These are phyloP conservation scores for Peromyscus aztecus DNA, from an alignment of 2,797 vertebrate species.

Conservation along the genomic window DNA sequence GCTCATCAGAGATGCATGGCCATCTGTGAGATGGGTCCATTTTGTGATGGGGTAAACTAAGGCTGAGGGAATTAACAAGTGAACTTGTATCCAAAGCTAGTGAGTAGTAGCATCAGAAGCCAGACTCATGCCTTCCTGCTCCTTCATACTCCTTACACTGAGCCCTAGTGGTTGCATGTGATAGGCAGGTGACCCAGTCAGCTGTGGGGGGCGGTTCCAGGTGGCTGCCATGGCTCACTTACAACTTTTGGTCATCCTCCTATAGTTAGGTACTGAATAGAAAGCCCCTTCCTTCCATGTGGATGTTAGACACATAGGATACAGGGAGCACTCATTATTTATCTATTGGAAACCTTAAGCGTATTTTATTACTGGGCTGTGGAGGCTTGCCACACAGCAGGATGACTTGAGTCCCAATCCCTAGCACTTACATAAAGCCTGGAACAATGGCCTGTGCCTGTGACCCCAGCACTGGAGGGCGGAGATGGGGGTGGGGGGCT, in stretches of 20 bases:
- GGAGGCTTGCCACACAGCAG: background rate
- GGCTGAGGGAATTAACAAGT: background rate
- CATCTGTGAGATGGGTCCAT: background rate
- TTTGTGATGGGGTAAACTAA: background rate
- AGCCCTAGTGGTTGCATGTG: fast-evolving
- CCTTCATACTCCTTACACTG: background rate
- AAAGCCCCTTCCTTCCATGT: background rate
- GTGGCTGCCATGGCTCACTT: background rate
- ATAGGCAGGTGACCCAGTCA: background rate
- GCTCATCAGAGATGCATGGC: background rate
- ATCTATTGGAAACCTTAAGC: background rate
- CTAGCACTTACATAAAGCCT: background rate
- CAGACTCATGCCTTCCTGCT: background rate
- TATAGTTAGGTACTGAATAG: background rate
- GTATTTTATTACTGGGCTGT: background rate
- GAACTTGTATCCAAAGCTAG: background rate
- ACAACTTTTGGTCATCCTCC: background rate
- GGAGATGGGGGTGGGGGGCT: background rate
- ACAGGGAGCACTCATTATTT: background rate
- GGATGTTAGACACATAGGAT: background rate
- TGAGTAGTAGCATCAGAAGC: background rate
- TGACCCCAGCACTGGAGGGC: background rate
- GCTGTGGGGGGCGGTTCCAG: background rate
- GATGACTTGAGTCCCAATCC: background rate
- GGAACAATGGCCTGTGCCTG: background rate